Percentiles rank a stretch among this genome's conserved stretches.
These are phyloP conservation scores for Drosophila leonis DNA, from an alignment of 2,888 invertebrate genomes.

Conservation along the genomic window DNA sequence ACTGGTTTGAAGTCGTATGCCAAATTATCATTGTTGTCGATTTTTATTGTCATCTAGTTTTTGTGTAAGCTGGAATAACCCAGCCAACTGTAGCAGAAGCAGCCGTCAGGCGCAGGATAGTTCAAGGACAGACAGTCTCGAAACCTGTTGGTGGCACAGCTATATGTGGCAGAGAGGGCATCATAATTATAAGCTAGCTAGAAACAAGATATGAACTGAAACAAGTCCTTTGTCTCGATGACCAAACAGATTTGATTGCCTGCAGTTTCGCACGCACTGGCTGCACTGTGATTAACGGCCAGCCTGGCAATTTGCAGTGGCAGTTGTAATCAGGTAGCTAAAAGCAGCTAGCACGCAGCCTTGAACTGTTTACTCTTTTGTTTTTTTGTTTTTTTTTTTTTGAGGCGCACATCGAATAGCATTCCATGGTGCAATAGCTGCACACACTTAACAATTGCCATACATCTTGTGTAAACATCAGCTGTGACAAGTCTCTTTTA, in stretches of 20 bases:
- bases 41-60: conserved; percentile 57
- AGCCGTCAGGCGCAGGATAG: conserved; percentile 40
- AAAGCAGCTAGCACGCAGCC: conserved; percentile 2
- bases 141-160: conserved; percentile 37
- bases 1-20: conserved; percentile 46
- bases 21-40: conserved; percentile 28
- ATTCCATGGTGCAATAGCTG: conserved; percentile 28
- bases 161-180: conserved; percentile 16
- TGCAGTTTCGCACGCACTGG: background rate
- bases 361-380: conserved; percentile 3
- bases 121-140: conserved; percentile 54
- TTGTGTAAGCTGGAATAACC: conserved; percentile 37
- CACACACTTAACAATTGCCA: conserved; percentile 43
- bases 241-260: conserved; percentile 18
- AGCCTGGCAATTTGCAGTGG: background rate
- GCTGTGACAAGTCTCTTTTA: conserved; percentile 34
- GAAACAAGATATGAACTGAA: conserved; percentile 14
- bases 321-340: background rate
- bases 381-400: background rate
- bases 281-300: conserved; percentile 4
- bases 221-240: conserved; percentile 31
- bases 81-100: conserved; percentile 15
- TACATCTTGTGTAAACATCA: conserved; percentile 31
- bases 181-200: conserved; percentile 41
- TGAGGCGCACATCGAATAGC: conserved; percentile 28